Evolutionary conservation across 2,113 vertebrate species (phyloP), one percentile per base, ranked within the genome.

Genomic region (Emydura subglobosa): DNA sequence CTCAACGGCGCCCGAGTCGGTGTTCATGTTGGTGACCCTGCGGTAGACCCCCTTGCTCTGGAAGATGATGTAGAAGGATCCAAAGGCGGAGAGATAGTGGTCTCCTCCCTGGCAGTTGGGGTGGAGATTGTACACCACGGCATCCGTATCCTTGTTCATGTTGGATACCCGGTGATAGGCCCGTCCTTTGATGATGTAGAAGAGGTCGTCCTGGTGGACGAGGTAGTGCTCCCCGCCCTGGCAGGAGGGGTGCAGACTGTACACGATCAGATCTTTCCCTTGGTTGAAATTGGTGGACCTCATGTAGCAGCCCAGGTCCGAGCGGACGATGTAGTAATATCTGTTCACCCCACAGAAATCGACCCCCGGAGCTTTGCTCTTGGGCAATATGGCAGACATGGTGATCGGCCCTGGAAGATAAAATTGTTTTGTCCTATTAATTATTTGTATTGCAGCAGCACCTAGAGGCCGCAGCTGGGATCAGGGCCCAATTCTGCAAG

Each of bases 291-390:
- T 85, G 4, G 54, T 50, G 27, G 82, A 81, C 29, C 82, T 51
- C 87, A 93, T 81, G 82, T 89, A 93, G 29, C 87, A 89, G 61
- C 25, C 51, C 34, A 93, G 87, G 44, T 89, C 92, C 72, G 92
- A 85, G 49, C 86, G 82, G 42, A 93, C 55, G 29, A 93, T 93
- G 55, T 89, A 93, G 47, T 89, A 93, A 85, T 93, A 68, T 17
- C 80, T 22, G 31, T 86, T 55, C 34, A 89, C 76, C 4, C 87
- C 82, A 82, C 87, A 93, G 31, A 93, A 85, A 68, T 93, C 81
- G 7, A 82, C 79, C 9, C 82, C 79, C 42, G 57, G 81, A 27
- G 87, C 55, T n/a, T 55, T 9, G 17, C 27, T 89, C 86, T 85
- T 92, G 5, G 91, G 91, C 14, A 89, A 57, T 31, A 92, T 89